Evolutionary conservation across 92 coral and sea anemone species (phyloP), one percentile per base, ranked within the genome.

Genomic region (Heliopora coerulea): DNA sequence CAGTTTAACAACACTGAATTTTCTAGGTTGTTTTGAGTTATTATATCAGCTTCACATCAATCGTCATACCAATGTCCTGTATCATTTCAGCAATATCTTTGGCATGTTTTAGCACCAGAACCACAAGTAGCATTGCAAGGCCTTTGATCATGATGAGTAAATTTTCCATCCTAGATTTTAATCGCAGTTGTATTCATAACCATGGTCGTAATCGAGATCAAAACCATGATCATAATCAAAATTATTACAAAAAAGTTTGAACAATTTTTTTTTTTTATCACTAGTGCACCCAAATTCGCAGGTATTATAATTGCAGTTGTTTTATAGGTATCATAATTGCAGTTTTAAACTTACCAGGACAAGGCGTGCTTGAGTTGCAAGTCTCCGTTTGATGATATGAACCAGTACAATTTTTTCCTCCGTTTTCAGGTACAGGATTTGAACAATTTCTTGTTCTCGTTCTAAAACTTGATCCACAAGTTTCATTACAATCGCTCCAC

Each of bases 121-220:
- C 72, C 72, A 40, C 72, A 65, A 2, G 72, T 65, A 3, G 25
- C 72, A 65, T 15, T 65, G 18, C 72, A 65, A 4, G 56, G 0
- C 35, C 32, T 65, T 26, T 35, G 19, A 40, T 54, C 72, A 65
- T 21, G 26, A 13, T 40, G 72, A 65, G 40, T 37, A 37, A 37
- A 4, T 11, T 37, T 11, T 11, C 42, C 42, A 4, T 4, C 42
- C 42, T 37, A 37, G 11, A 37, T 37, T 37, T 37, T 37, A 37
- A 37, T 37, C 42, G 42, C 42, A 37, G 42, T 37, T 37, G 4
- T 37, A n/a, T n/a, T n/a, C n/a, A n/a, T n/a, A n/a, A n/a, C n/a
- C n/a, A n/a, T n/a, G n/a, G n/a, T n/a, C n/a, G n/a, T n/a, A n/a
- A n/a, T n/a, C n/a, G n/a, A n/a, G n/a, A n/a, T n/a, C n/a, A n/a